Evolutionary conservation across 2,797 vertebrate species (phyloP).

Genomic region (Naso thynnoides): DNA sequence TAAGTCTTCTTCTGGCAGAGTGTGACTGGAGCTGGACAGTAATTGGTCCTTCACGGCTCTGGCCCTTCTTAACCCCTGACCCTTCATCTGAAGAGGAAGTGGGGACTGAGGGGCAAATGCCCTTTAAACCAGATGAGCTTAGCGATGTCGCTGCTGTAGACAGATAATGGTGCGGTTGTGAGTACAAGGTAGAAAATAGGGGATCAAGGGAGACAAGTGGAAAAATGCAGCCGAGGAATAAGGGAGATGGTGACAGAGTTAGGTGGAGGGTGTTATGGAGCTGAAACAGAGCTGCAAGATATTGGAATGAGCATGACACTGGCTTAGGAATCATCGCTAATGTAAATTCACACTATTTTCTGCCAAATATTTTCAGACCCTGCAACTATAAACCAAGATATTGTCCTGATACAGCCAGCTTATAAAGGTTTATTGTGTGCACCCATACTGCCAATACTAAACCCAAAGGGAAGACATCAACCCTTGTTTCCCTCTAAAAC

Average conservation of each 20-base stretch:
- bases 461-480: slow-evolving; percentile 38
- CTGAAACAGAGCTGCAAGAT: slow-evolving; percentile 7
- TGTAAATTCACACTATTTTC: slow-evolving; percentile 62
- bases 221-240: slow-evolving; percentile 34
- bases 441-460: slow-evolving; percentile 51
- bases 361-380: slow-evolving; percentile 48
- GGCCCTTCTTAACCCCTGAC: slow-evolving; percentile 77
- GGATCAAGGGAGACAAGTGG: slow-evolving; percentile 44
- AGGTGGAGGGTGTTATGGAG: slow-evolving; percentile 20
- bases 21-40: slow-evolving; percentile 65
- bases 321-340: slow-evolving; percentile 48
- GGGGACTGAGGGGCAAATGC: slow-evolving; percentile 53
- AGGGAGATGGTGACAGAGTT: slow-evolving; percentile 22
- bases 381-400: slow-evolving; percentile 40
- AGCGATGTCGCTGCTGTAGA: slow-evolving; percentile 64
- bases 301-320: slow-evolving; percentile 22
- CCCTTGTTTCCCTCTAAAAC: slow-evolving; percentile 39
- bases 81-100: slow-evolving; percentile 71
- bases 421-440: slow-evolving; percentile 23
- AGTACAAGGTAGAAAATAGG: slow-evolving; percentile 33
- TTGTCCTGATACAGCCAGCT: slow-evolving; percentile 17
- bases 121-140: slow-evolving; percentile 61
- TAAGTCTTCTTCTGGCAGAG: slow-evolving; percentile 45
- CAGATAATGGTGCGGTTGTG: slow-evolving; percentile 44
- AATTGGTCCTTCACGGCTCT: slow-evolving; percentile 79